Conservation (phyloP, 2,888 invertebrate species). For the Coecobrya sp. region DNA sequence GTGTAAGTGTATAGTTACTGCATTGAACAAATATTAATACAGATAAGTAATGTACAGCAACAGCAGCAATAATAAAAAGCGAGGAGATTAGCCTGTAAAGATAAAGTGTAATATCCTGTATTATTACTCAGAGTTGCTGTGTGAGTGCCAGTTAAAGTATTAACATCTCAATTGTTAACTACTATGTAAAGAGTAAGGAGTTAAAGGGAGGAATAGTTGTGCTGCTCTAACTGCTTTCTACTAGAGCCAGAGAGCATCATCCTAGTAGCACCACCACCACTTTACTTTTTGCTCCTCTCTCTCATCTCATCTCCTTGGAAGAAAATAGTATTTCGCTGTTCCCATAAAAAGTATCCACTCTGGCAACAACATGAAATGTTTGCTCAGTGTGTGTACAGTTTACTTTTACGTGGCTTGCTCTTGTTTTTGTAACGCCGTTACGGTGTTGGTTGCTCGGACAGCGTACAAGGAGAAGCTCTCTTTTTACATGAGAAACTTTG, state of each 20-base stretch:
- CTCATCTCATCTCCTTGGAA: background rate
- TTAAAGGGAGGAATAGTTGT: background rate
- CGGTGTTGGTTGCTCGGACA: conserved; percentile 29
- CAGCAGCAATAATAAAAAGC: conserved; percentile 42
- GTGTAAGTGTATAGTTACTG: background rate
- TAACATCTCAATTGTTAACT: conserved; percentile 66
- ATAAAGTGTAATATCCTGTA: conserved; percentile 70
- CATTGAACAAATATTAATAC: conserved; percentile 1
- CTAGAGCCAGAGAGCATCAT: too few species aligned
- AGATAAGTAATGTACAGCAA: conserved; percentile 47
- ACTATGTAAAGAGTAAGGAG: conserved; percentile 35
- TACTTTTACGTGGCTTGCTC: background rate
- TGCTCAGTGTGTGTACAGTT: background rate
- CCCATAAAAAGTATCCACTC: conserved; percentile 39
- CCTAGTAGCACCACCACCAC: background rate
- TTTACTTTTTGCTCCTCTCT: conserved; percentile 11
- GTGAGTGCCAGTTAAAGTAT: conserved; percentile 55
- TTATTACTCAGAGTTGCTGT: conserved; percentile 55
- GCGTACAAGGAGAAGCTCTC: background rate
- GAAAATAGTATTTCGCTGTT: background rate
- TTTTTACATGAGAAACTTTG: conserved; percentile 22
- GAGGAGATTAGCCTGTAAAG: conserved; percentile 61
- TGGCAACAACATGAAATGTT: background rate
- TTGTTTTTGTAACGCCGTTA: conserved; percentile 6
- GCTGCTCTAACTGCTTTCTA: background rate